These are phyloP conservation scores for Cydia fagiglandana DNA, from an alignment of 1,140 invertebrate species.

Conservation along the genomic window DNA sequence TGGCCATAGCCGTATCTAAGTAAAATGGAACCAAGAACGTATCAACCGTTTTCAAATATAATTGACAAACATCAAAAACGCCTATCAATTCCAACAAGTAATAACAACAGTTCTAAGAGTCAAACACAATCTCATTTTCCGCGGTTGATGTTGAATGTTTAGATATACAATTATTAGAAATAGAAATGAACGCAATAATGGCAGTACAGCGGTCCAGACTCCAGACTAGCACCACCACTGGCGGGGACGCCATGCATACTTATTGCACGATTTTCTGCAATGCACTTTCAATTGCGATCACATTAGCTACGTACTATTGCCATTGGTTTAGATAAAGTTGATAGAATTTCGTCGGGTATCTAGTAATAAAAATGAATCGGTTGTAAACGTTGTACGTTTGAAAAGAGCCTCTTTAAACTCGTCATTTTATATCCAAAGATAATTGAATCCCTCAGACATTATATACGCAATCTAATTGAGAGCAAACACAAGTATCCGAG, in stretches of 20 bases:
- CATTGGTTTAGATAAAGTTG: slow-evolving; percentile 49
- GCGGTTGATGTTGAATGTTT: slow-evolving; percentile 23
- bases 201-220: slow-evolving; percentile 36
- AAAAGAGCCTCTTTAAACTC: slow-evolving; percentile 4
- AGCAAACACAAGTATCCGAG: slow-evolving; percentile 51
- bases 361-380: slow-evolving; percentile 17
- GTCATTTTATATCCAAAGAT: slow-evolving; percentile 5
- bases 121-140: slow-evolving; percentile 6
- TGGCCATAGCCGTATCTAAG: not conserved
- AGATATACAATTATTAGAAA: slow-evolving; percentile 25
- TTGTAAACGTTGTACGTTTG: not conserved
- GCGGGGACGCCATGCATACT: slow-evolving; percentile 70
- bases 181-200: slow-evolving; percentile 29
- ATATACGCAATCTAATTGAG: slow-evolving; percentile 54
- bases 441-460: slow-evolving; percentile 1
- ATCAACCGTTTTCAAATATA: not conserved
- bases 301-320: slow-evolving; percentile 68
- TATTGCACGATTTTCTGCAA: slow-evolving; percentile 71
- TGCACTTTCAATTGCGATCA: slow-evolving; percentile 70
- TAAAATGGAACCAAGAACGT: not conserved
- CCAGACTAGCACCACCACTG: slow-evolving; percentile 55
- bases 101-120: slow-evolving; percentile 12
- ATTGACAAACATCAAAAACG: not conserved
- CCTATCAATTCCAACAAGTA: slow-evolving; percentile 12
- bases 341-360: slow-evolving; percentile 45